Evolutionary conservation across 2,113 vertebrate species (phyloP).

Genomic region (Polypterus senegalus): DNA sequence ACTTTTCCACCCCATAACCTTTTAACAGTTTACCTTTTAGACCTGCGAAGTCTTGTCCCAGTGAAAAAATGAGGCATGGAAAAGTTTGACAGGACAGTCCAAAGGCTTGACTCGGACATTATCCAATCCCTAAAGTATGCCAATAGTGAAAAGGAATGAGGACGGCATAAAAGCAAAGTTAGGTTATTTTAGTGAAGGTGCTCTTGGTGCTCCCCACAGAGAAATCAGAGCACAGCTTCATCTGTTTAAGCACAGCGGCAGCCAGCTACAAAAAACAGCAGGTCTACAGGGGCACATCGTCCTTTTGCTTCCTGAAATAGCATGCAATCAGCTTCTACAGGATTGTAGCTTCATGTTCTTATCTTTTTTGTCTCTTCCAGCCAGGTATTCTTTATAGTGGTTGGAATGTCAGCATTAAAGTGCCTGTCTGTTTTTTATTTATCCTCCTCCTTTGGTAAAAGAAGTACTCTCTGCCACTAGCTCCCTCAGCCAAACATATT

Average conservation of each 20-base stretch:
- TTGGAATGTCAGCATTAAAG: slow-evolving; percentile 25
- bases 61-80: slow-evolving; percentile 73
- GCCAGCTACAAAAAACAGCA: slow-evolving; percentile 38
- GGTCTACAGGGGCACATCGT: slow-evolving; percentile 33
- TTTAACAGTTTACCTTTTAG: slow-evolving; percentile 69
- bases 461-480: slow-evolving; percentile 27
- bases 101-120: slow-evolving; percentile 73
- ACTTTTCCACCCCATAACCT: background rate
- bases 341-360: slow-evolving; percentile 29
- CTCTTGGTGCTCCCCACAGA: slow-evolving; percentile 16
- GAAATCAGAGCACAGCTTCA: slow-evolving; percentile 24
- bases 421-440: slow-evolving; percentile 25
- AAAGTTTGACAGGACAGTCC: slow-evolving; percentile 79
- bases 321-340: slow-evolving; percentile 6
- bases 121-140: slow-evolving; percentile 27
- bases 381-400: slow-evolving; percentile 17
- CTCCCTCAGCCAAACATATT: slow-evolving; percentile 52
- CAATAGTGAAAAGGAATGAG: too few relatives aligned
- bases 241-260: slow-evolving; percentile 41
- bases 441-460: slow-evolving; percentile 16
- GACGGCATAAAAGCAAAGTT: too few relatives aligned
- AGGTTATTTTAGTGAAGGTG: slow-evolving; percentile 5
- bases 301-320: slow-evolving; percentile 30
- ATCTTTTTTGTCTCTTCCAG: slow-evolving; percentile 32
- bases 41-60: slow-evolving; percentile 69